Conservation (phyloP, 2,797 vertebrate species). For the Peromyscus aztecus region DNA sequence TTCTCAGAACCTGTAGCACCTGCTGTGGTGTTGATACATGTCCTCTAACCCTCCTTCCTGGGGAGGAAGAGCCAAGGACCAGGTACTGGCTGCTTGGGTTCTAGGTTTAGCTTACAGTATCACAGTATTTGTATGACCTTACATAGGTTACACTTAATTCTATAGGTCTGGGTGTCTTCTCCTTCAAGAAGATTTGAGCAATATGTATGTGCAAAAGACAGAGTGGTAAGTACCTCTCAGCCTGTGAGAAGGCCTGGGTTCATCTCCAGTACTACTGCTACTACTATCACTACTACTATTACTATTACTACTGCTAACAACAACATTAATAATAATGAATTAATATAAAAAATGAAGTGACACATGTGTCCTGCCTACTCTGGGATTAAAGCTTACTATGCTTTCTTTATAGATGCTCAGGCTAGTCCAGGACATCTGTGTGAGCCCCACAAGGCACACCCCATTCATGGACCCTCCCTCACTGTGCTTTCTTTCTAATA, state of each 20-base stretch:
- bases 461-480: neutral
- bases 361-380: neutral
- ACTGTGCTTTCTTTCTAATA: neutral
- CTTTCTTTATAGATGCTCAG: neutral
- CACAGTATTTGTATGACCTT: neutral
- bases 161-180: neutral
- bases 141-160: neutral
- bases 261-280: neutral
- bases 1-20: neutral
- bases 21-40: neutral
- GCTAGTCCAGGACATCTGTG: neutral
- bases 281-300: neutral
- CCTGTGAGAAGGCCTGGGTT: neutral
- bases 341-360: neutral
- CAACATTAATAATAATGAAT: neutral
- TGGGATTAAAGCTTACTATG: neutral
- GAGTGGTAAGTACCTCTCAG: neutral
- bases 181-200: neutral
- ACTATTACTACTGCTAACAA: neutral
- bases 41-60: neutral
- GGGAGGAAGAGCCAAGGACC: neutral
- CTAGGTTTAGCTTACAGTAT: neutral
- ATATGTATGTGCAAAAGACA: neutral
- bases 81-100: neutral
- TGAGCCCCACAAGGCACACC: accelerated